Conservation (phyloP, 92 coral and sea anemone genomes). For the Epizoanthus ramosus region DNA sequence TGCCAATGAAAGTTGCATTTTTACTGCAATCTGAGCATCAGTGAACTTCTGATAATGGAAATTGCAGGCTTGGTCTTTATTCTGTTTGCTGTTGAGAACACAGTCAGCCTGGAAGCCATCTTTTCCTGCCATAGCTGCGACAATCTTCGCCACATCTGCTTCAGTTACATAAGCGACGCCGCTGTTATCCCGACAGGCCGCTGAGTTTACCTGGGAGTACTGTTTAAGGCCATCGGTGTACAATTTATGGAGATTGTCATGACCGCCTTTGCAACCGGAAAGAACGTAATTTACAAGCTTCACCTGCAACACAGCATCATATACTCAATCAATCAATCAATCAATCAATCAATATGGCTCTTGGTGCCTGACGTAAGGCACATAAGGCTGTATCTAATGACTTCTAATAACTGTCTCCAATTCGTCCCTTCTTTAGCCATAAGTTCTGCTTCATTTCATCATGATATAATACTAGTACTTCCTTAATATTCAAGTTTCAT, state of each 20-base stretch:
- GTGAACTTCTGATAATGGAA: slow-evolving; percentile 38
- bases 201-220: slow-evolving; percentile 15
- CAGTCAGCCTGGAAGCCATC: slow-evolving; percentile 44
- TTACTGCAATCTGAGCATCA: slow-evolving; percentile 30
- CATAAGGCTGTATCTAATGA: too few species aligned
- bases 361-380: too few species aligned
- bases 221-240: background rate
- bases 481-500: too few species aligned
- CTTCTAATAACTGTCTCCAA: too few species aligned
- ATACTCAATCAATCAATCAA: too few species aligned
- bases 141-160: slow-evolving; percentile 24
- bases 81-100: slow-evolving; percentile 47
- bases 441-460: too few species aligned
- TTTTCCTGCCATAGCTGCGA: slow-evolving; percentile 13
- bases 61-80: slow-evolving; percentile 23
- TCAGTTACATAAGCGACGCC: slow-evolving; percentile 46
- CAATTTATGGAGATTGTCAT: background rate
- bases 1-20: slow-evolving; percentile 32
- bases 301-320: background rate
- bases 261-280: background rate
- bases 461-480: too few species aligned
- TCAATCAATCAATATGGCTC: too few species aligned
- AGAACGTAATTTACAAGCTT: slow-evolving; percentile 1
- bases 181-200: slow-evolving; percentile 33
- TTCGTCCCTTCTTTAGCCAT: too few species aligned